Evolutionary conservation across 1,140 invertebrate species (phyloP).

Genomic region (Drosophila ficusphila): DNA sequence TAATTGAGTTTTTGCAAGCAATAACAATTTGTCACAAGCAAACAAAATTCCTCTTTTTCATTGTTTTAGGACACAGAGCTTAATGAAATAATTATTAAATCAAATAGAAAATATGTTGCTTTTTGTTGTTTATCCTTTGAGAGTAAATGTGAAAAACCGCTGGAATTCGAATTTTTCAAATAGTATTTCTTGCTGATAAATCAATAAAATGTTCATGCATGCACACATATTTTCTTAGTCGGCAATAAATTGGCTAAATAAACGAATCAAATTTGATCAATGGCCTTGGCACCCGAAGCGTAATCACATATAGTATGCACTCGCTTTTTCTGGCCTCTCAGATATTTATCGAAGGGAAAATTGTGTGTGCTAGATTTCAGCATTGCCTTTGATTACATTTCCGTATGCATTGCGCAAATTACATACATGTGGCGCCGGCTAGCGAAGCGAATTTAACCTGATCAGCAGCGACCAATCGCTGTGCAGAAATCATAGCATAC

Average conservation of each 20-base stretch:
- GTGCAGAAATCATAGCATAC: conserved; percentile 62
- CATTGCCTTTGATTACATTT: conserved; percentile 33
- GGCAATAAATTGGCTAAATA: background rate
- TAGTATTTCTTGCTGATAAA: background rate
- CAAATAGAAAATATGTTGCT: background rate
- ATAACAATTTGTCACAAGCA: background rate
- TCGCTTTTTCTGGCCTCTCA: background rate
- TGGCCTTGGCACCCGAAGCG: conserved; percentile 13
- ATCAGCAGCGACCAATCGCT: conserved; percentile 16
- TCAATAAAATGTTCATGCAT: background rate
- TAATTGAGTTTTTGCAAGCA: background rate
- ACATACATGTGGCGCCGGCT: conserved; percentile 17
- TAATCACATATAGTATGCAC: background rate
- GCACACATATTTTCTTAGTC: background rate
- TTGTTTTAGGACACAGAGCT: background rate
- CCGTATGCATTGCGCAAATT: conserved; percentile 37
- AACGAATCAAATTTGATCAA: conserved; percentile 1
- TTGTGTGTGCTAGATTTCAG: conserved; percentile 11
- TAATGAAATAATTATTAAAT: background rate
- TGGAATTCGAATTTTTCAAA: background rate
- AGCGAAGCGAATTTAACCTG: conserved; percentile 23
- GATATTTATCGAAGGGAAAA: conserved; percentile 15
- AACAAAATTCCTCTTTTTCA: background rate
- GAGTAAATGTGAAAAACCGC: background rate
- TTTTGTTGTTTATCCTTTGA: background rate